These are phyloP conservation scores for Isotomurus palustris DNA, from an alignment of 2,888 invertebrate species.

Conservation along the genomic window DNA sequence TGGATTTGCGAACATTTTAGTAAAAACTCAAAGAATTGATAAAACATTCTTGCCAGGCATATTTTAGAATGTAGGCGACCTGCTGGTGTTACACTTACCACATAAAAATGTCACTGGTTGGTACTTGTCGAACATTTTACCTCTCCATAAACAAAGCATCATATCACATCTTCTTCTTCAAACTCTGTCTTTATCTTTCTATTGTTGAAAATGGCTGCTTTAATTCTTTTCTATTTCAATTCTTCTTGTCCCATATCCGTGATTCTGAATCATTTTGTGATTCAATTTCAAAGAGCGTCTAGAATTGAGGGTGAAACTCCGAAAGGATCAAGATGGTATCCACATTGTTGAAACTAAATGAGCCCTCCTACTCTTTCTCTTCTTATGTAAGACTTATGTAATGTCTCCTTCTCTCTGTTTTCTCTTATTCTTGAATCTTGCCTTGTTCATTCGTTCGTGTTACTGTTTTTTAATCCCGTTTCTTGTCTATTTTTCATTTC, in stretches of 20 bases:
- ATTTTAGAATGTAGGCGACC: too few species aligned
- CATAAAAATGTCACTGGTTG: too few species aligned
- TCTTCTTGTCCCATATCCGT: conserved; percentile 11
- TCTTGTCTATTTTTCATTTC: too few species aligned
- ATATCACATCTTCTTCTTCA: conserved; percentile 16
- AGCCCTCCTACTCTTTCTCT: conserved; percentile 7
- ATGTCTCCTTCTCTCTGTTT: conserved; percentile 14
- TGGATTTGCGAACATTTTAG: too few species aligned
- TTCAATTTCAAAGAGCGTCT: conserved; percentile 38
- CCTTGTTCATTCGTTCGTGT: not conserved
- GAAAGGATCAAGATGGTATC: conserved; percentile 41
- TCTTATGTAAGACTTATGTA: conserved; percentile 5
- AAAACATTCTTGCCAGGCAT: too few species aligned
- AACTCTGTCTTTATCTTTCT: conserved; percentile 20
- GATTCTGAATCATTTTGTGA: not conserved
- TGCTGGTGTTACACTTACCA: too few species aligned
- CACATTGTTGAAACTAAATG: conserved; percentile 45
- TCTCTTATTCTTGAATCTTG: conserved; percentile 1
- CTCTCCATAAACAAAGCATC: not conserved
- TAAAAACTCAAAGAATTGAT: too few species aligned
- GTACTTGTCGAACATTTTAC: not conserved
- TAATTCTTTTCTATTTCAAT: conserved; percentile 26
- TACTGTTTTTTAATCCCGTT: not conserved
- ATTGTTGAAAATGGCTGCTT: conserved; percentile 26
- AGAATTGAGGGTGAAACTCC: conserved; percentile 44